Evolutionary conservation across 2,113 vertebrate species (phyloP).

Genomic region (Grammatotria lemairii): DNA sequence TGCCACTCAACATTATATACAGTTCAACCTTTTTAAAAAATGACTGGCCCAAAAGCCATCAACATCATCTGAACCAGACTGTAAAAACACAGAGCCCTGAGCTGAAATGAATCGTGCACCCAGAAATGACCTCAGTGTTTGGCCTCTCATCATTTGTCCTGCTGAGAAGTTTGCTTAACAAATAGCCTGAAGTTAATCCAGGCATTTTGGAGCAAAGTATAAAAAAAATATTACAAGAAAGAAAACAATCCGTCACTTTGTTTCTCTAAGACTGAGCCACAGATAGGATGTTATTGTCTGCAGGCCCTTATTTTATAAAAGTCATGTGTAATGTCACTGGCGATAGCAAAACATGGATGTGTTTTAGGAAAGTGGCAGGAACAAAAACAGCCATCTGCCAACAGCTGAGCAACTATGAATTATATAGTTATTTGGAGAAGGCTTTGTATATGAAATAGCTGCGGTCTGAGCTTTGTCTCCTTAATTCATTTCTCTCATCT

Average conservation of each 20-base stretch:
- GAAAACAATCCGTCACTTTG: too few species aligned
- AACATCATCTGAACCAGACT: conserved; percentile 10
- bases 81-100: conserved; percentile 4
- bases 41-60: neutral
- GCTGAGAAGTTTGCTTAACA: conserved; percentile 20
- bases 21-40: neutral
- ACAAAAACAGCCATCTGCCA: neutral
- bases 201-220: neutral
- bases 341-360: neutral
- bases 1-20: neutral
- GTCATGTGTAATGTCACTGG: neutral
- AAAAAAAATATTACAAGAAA: neutral
- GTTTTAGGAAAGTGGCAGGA: conserved; percentile 1
- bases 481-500: conserved; percentile 4
- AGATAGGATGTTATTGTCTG: conserved; percentile 2
- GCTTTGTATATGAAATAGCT: neutral
- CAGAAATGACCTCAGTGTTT: conserved; percentile 21
- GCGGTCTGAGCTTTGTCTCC: neutral
- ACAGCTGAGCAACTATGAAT: neutral
- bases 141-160: neutral
- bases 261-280: neutral
- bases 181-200: neutral
- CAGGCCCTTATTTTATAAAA: neutral
- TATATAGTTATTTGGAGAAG: neutral
- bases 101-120: conserved; percentile 1